phyloP scores from a whole-genome alignment of 2,888 invertebrate species.

The Himalopsyche kuldschensis region DNA sequence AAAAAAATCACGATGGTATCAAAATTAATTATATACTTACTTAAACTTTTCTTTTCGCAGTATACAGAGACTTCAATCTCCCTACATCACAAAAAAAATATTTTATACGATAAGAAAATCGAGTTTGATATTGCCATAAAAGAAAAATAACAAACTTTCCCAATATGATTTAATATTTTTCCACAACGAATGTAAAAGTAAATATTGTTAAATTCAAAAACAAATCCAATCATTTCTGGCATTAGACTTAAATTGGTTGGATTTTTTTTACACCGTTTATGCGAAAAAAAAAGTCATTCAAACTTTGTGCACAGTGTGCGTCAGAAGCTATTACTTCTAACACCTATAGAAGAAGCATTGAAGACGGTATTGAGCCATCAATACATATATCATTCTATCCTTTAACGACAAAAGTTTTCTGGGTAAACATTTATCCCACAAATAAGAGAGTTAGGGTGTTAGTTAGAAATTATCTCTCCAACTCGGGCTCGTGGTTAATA shows the following conservation, averaged over 20 bases:
- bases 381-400: not conserved
- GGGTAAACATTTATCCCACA: slow-evolving; percentile 13
- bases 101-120: too few relatives aligned
- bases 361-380: not conserved
- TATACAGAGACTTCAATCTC: too few relatives aligned
- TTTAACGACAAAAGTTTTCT: slow-evolving; percentile 2
- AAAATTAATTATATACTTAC: too few relatives aligned
- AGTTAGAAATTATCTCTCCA: slow-evolving; percentile 12
- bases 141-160: too few relatives aligned
- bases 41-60: too few relatives aligned
- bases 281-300: not conserved
- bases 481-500: not conserved
- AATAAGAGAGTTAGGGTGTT: not conserved
- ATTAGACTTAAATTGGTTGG: not conserved
- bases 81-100: too few relatives aligned
- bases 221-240: not conserved
- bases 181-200: not conserved
- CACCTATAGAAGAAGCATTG: not conserved
- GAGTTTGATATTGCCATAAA: too few relatives aligned
- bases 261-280: not conserved
- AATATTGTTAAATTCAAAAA: not conserved
- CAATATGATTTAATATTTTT: too few relatives aligned
- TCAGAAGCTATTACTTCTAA: not conserved
- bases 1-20: too few relatives aligned
- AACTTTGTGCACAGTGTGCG: not conserved